phyloP scores from a whole-genome alignment of 2,888 invertebrate species.

The Meiosimyza platycephala region DNA sequence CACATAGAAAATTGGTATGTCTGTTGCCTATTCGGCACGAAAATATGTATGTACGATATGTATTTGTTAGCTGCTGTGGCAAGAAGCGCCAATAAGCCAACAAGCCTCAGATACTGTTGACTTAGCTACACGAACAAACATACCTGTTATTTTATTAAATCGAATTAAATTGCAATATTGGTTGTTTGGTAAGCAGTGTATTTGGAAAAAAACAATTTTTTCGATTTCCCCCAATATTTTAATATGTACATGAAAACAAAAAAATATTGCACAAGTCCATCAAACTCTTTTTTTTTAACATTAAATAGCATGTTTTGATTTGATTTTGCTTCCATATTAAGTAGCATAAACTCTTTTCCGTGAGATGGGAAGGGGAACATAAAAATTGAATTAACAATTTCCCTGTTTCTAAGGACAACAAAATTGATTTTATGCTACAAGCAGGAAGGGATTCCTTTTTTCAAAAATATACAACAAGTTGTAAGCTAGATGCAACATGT shows the following conservation, averaged over 20 bases:
- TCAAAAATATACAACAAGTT: not conserved
- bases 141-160: slow-evolving; percentile 29
- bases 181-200: too few relatives aligned
- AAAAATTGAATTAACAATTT: slow-evolving; percentile 67
- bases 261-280: not conserved
- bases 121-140: slow-evolving; percentile 22
- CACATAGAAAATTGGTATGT: not conserved
- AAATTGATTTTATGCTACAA: slow-evolving; percentile 56
- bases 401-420: slow-evolving; percentile 61
- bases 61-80: slow-evolving; percentile 4
- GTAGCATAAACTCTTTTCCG: slow-evolving; percentile 14
- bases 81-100: not conserved
- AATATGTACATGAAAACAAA: not conserved
- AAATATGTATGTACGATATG: not conserved
- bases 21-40: too few relatives aligned
- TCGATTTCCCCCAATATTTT: too few relatives aligned
- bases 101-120: slow-evolving; percentile 21
- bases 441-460: not conserved
- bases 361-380: slow-evolving; percentile 49
- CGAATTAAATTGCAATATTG: slow-evolving; percentile 16
- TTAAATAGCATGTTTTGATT: not conserved
- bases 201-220: too few relatives aligned
- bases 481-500: too few relatives aligned
- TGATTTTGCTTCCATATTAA: slow-evolving; percentile 23
- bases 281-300: not conserved